Conservation (phyloP, 2,797 vertebrate species). For the Glyptemys insculpta region DNA sequence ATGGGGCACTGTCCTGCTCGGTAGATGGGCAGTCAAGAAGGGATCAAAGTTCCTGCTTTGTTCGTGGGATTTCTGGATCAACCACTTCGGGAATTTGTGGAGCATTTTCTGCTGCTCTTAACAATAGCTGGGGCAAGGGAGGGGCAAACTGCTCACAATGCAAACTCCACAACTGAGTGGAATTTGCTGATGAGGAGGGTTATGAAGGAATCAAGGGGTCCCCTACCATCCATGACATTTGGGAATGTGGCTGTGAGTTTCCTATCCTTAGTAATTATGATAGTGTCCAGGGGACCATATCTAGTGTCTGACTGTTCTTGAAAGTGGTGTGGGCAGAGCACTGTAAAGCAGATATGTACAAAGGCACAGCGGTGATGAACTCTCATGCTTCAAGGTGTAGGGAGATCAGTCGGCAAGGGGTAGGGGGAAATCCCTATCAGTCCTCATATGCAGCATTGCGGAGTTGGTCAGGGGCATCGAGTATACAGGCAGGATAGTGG, state of each 20-base stretch:
- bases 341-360: not conserved
- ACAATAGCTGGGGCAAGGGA: not conserved
- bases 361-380: not conserved
- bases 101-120: not conserved
- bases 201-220: rapidly evolving
- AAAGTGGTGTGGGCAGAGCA: not conserved
- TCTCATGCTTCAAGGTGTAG: not conserved
- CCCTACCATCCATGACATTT: not conserved
- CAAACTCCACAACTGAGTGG: not conserved
- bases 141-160: not conserved
- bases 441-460: not conserved
- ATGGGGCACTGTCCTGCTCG: not conserved
- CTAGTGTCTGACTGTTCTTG: not conserved
- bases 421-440: not conserved
- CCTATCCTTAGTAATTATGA: not conserved
- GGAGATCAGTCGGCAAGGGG: too few species aligned
- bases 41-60: too few species aligned
- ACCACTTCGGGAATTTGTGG: not conserved
- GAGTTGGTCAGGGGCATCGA: too few species aligned
- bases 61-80: not conserved
- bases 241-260: not conserved
- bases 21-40: too few species aligned
- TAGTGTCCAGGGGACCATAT: not conserved
- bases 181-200: not conserved
- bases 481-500: too few species aligned